Percentiles rank a stretch among this genome's conserved stretches.
Evolutionary conservation across 1,140 invertebrate species (phyloP).

Genomic region (Asobara japonica): DNA sequence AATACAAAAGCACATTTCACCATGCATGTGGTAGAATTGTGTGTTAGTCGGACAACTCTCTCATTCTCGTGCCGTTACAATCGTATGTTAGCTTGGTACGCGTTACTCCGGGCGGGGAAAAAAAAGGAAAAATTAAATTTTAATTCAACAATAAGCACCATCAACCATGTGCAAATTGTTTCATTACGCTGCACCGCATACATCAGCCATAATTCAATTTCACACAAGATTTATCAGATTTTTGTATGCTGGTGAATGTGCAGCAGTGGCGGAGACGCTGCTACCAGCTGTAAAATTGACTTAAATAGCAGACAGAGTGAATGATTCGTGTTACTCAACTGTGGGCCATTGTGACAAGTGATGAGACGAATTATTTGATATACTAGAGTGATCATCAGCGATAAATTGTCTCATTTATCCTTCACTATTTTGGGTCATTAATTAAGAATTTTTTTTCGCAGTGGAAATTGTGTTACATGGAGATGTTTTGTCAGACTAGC

Average conservation of each 20-base stretch:
- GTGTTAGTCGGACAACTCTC: constrained; percentile 6
- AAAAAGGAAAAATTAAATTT: neutral
- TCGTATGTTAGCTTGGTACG: neutral
- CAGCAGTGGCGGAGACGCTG: neutral
- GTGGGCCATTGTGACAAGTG: neutral
- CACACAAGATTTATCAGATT: neutral
- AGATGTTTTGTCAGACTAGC: too few species aligned
- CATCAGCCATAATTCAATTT: neutral
- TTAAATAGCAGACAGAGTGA: neutral
- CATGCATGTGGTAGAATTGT: neutral
- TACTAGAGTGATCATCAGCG: neutral
- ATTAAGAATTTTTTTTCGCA: neutral
- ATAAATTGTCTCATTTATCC: too few species aligned
- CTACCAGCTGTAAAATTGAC: neutral
- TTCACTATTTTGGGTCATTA: too few species aligned
- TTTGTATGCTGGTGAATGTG: neutral
- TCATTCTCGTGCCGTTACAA: neutral
- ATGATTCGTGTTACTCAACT: neutral
- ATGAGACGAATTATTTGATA: neutral
- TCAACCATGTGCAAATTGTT: neutral
- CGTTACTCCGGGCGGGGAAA: neutral
- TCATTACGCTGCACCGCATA: neutral
- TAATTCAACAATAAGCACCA: too few species aligned
- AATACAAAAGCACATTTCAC: neutral
- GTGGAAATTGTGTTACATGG: neutral